Evolutionary conservation across 1,140 invertebrate species (phyloP), one percentile per base, ranked within the genome.

Genomic region (Lepidurus couesii): DNA sequence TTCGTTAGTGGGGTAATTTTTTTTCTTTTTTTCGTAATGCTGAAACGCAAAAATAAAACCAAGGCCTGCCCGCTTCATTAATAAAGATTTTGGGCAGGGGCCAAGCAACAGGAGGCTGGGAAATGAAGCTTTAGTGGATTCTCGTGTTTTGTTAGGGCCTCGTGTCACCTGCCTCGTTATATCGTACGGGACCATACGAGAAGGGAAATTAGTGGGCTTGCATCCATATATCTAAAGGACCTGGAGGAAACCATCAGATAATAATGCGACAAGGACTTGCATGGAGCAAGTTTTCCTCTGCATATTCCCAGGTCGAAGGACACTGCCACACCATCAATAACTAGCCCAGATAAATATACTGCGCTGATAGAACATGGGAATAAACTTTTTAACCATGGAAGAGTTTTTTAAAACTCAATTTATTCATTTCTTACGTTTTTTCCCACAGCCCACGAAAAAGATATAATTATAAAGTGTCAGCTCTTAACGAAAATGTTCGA

Each of bases 171-270:
- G 53, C 53, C 21, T 65, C 21, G 53, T 65, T 65, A 65, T 9
- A 65, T 65, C 53, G 53, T n/a, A 65, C 16, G 21, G 53, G 53
- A 21, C 53, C 53, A 65, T 65, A 65, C 53, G 53, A 11, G 53
- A 65, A 65, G 53, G 53, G 53, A 65, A 65, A 65, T 65, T 65
- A 65, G 53, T 65, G 53, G 21, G 53, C 53, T 21, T 65, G 53
- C 13, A 65, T 65, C 13, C 53, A 65, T 65, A 65, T 13, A 65
- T 65, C 53, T 21, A 65, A 65, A 65, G 53, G 5, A 65, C 53
- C 53, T 65, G 16, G 53, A 21, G 13, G 53, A 65, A 65, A 65
- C 53, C 53, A 65, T 65, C 53, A 65, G 53, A 65, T 65, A 65
- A 65, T 65, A 65, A 65, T 13, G 53, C 53, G 53, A 65, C 53